Evolutionary conservation across 2,888 invertebrate genomes (phyloP).

Genomic region (Ormyrus nitidulus): DNA sequence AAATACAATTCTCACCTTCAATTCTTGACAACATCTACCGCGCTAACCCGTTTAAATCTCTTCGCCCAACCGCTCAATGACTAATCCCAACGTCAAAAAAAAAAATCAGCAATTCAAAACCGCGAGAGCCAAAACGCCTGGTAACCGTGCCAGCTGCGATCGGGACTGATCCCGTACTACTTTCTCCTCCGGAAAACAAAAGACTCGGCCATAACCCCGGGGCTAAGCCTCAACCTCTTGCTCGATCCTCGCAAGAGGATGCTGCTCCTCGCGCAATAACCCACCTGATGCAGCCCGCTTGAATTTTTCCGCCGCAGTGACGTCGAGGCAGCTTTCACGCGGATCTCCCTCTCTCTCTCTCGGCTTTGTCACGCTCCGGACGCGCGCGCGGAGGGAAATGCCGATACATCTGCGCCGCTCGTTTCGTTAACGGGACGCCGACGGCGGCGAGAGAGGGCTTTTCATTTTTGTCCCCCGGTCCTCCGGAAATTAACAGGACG

Average conservation of each 20-base stretch:
- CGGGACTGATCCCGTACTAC: slow-evolving; percentile 30
- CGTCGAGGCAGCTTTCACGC: slow-evolving; percentile 74
- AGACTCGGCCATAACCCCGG: not conserved
- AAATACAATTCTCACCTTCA: too few relatives aligned
- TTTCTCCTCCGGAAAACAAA: slow-evolving; percentile 42
- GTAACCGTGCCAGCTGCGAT: not conserved
- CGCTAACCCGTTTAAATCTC: too few relatives aligned
- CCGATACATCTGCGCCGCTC: slow-evolving; percentile 11
- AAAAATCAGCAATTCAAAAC: too few relatives aligned
- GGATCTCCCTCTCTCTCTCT: slow-evolving; percentile 64
- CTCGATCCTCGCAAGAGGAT: not conserved
- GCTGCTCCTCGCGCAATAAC: not conserved
- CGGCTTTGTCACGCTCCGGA: slow-evolving; percentile 63
- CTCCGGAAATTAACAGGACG: slow-evolving; percentile 42
- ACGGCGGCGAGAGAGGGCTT: not conserved
- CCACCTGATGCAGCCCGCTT: not conserved
- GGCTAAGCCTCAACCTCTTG: too few relatives aligned
- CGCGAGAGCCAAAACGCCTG: too few relatives aligned
- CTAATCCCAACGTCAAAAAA: too few relatives aligned
- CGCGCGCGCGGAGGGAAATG: not conserved
- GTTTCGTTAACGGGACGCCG: slow-evolving; percentile 33
- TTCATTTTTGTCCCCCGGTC: not conserved
- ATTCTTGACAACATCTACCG: too few relatives aligned
- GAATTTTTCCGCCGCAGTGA: slow-evolving; percentile 66
- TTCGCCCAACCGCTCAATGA: too few relatives aligned